Base-by-base conservation (phyloP, 2,888 invertebrate species). In the Mythimna loreyi region DNA sequence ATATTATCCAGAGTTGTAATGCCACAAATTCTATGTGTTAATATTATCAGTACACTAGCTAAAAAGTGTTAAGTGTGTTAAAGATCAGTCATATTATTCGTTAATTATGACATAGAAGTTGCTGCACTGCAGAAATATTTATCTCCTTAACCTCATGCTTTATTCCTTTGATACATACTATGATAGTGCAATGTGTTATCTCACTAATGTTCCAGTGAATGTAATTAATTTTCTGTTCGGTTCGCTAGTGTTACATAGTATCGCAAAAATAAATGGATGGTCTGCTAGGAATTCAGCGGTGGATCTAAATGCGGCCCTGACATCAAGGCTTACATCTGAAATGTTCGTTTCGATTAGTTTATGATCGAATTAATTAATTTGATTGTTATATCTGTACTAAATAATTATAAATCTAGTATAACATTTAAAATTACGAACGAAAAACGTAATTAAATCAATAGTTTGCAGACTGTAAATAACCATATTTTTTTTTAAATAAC, bases 181-280 rank as follows among this genome's bases (percentile, higher is more conserved):
- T 58, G 65, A 68, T 76, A 65, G 69, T 71, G 56, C 71, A 75
- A 67, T 76, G 72, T 72, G 65, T 77, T 84, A 88, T 59, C 62
- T 74, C 74, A 72, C 70, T 66, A 84, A 84, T 80, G 72, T 76
- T 78, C 89, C 87, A 66, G 78, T 70, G 82, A 88, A 88, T 45
- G 83, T 67, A 78, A 78, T 82, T 56, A 84, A 36, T 43, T 81
- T 75, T 76, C 79, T 75, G 58, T 81, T 81, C 71, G 75, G 70
- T 63, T 71, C 74, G 56, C 78, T 83, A 66, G 67, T 85, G 74
- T 80, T 84, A 85, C 76, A 82, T 62, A 79, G 80, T 75, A 89
- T 76, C 67, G 62, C 63, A 81, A 85, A 87, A 74, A 83, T 61
- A 80, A 89, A 89, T 56, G 89, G 89, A 67, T 74, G 88, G 74